Evolutionary conservation across 1,140 invertebrate genomes (phyloP).

Genomic region (Leucophenga varia): DNA sequence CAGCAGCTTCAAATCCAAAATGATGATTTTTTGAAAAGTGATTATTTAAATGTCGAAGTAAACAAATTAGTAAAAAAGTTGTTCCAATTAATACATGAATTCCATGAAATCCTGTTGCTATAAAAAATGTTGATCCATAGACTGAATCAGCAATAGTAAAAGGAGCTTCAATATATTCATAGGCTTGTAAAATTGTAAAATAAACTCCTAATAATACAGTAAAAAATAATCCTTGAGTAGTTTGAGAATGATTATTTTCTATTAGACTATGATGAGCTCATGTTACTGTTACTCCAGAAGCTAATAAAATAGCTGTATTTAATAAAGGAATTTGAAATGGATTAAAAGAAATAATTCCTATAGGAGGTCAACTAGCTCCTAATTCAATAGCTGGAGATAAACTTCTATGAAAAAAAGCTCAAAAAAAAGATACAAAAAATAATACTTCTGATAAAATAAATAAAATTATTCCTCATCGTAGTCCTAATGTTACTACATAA

Average conservation of each 20-base stretch:
- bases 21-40: no score
- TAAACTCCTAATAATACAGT: constrained; percentile 61
- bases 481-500: no score
- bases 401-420: no score
- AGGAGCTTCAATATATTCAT: constrained; percentile 60
- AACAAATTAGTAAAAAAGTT: constrained; percentile 61
- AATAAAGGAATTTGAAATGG: constrained; percentile 64
- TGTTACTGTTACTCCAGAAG: constrained; percentile 61
- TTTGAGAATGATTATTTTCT: constrained; percentile 55
- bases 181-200: constrained; percentile 58
- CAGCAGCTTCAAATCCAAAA: constrained; percentile 67
- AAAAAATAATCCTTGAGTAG: constrained; percentile 56
- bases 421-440: no score
- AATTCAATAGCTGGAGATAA: constrained; percentile 71
- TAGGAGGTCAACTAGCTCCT: constrained; percentile 66
- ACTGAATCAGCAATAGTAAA: constrained; percentile 64
- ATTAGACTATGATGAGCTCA: constrained; percentile 61
- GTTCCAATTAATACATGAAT: constrained; percentile 70
- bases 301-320: constrained; percentile 64
- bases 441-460: no score
- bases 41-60: no score
- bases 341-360: no score
- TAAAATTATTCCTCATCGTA: constrained; percentile 49
- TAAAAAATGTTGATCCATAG: constrained; percentile 68
- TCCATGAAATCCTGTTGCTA: constrained; percentile 72